A percentile compares a stretch with the other conserved stretches of the same genome.
These are phyloP conservation scores for Sarcophaga caerulescens DNA, from an alignment of 2,888 invertebrate species.

Conservation along the genomic window DNA sequence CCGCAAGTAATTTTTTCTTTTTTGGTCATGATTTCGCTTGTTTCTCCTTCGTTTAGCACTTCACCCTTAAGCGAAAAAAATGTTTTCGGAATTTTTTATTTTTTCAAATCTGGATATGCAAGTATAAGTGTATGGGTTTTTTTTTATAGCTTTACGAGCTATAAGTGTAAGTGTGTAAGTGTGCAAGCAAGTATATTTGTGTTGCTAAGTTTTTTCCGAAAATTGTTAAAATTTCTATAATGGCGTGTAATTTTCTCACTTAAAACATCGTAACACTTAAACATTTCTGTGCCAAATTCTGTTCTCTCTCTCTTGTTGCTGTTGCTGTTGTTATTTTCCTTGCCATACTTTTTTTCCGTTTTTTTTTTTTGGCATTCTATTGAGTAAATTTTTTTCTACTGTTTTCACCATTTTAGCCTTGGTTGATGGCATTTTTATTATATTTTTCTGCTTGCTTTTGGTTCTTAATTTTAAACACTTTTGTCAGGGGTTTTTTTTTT, in stretches of 20 bases:
- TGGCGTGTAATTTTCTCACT: conserved; percentile 67
- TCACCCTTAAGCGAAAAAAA: no score
- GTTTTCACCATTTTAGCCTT: conserved; percentile 12
- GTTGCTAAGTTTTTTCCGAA: not conserved
- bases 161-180: no score
- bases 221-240: conserved; percentile 62
- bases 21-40: no score
- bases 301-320: not conserved
- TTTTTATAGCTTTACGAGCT: no score
- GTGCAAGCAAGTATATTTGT: no score
- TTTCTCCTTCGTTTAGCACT: no score
- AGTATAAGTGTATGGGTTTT: no score
- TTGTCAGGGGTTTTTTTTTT: conserved; percentile 31
- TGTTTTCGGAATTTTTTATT: no score
- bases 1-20: no score
- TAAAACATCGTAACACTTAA: conserved; percentile 50
- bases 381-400: not conserved
- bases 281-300: conserved; percentile 58
- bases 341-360: not conserved
- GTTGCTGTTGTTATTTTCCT: conserved; percentile 15
- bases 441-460: conserved; percentile 16
- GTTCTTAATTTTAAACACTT: conserved; percentile 43
- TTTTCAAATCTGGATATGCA: no score
- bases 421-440: conserved; percentile 29
- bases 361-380: conserved; percentile 27